phyloP scores from a whole-genome alignment of 2,113 vertebrate species.

The Erinaceus europaeus region DNA sequence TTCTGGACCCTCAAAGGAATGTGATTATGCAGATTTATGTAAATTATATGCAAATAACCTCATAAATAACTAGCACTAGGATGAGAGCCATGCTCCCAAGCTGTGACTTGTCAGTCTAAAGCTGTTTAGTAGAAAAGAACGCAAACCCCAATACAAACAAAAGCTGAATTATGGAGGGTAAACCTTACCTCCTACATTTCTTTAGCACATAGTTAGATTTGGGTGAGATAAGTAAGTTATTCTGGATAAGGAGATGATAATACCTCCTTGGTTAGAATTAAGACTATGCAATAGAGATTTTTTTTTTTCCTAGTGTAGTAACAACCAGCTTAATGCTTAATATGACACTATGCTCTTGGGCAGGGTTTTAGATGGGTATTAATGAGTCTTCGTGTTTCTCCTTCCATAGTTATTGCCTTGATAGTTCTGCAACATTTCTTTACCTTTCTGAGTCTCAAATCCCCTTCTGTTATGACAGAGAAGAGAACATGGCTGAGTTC shows the following conservation, averaged over 20 bases:
- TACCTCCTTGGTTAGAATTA: background rate
- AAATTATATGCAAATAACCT: constrained; percentile 47
- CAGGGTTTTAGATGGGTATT: rapidly evolving
- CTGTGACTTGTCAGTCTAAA: constrained; percentile 68
- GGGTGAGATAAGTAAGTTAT: background rate
- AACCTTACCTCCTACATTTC: background rate
- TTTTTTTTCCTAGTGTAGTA: background rate
- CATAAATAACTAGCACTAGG: constrained; percentile 54
- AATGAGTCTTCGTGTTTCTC: background rate
- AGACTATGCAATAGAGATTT: background rate
- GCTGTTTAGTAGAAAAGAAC: constrained; percentile 44
- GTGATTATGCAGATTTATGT: constrained; percentile 67
- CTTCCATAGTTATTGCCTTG: rapidly evolving
- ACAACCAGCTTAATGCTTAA: no score
- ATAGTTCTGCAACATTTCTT: no score
- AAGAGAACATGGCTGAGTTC: rapidly evolving
- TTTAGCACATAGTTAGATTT: constrained; percentile 42
- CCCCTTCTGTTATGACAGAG: rapidly evolving
- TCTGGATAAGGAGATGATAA: background rate
- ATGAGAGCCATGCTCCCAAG: constrained; percentile 30
- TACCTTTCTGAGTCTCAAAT: background rate
- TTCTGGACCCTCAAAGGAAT: constrained; percentile 56
- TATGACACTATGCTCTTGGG: no score
- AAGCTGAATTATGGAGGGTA: background rate
- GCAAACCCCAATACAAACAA: background rate